Evolutionary conservation across 2,113 vertebrate genomes (phyloP).

Genomic region (Leucoraja erinaceus): DNA sequence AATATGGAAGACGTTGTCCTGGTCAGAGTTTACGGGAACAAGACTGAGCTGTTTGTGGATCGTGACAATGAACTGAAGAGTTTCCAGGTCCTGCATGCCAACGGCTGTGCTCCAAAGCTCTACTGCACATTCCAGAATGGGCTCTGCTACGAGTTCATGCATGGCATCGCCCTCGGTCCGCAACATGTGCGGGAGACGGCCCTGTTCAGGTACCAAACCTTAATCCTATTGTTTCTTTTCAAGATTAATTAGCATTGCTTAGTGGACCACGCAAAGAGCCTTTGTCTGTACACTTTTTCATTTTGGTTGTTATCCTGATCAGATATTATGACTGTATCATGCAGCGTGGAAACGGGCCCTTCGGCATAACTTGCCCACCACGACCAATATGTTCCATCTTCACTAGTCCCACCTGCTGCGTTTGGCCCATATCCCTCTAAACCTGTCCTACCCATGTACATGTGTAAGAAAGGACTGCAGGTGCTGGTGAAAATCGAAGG

Average conservation of each 20-base stretch:
- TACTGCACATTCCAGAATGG: slow-evolving; percentile 95
- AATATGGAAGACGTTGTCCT: slow-evolving; percentile 76
- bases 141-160: slow-evolving; percentile 91
- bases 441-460: too few relatives aligned
- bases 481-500: too few relatives aligned
- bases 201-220: slow-evolving; percentile 67
- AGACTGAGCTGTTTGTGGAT: slow-evolving; percentile 88
- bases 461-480: too few relatives aligned
- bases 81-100: slow-evolving; percentile 86
- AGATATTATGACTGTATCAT: background rate
- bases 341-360: too few relatives aligned
- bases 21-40: slow-evolving; percentile 86
- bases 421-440: too few relatives aligned
- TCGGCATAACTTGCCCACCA: too few relatives aligned
- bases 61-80: slow-evolving; percentile 87
- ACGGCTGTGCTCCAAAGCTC: slow-evolving; percentile 84
- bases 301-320: background rate
- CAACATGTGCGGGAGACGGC: slow-evolving; percentile 77
- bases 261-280: background rate
- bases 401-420: too few relatives aligned
- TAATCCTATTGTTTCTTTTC: background rate
- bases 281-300: background rate
- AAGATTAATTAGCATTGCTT: background rate
- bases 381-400: too few relatives aligned
- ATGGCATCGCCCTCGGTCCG: slow-evolving; percentile 77